Base-by-base conservation (phyloP, 2,113 vertebrate genomes). In the Arothron firmamentum region DNA sequence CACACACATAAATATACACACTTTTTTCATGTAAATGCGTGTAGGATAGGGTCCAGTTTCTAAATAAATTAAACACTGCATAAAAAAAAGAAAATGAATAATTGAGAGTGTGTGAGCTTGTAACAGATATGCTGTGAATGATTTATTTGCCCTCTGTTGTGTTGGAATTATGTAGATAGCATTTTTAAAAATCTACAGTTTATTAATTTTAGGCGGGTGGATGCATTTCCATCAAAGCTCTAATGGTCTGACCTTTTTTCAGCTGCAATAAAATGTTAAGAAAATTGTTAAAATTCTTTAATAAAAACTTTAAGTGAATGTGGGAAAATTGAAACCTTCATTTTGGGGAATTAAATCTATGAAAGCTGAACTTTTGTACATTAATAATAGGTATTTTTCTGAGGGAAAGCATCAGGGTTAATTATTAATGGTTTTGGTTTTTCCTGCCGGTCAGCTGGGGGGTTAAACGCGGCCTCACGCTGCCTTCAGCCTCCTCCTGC, bases 131-230 rank as follows among this genome's bases (percentile, higher is more conserved):
- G 62, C 71, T 74, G 64, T 85, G 61, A 83, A 82, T 78, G 63
- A 87, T 86, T 88, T 66, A 87, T 78, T 47, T 74, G 72, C 67
- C 25, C 75, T 48, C 69, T 77, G 55, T 43, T 25, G 42, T n/a
- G 52, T 52, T 41, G 72, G 18, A 59, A 52, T 63, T 5, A 7
- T 28, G 25, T 28, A 28, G 25, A 28, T 28, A 28, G 6, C 25
- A 7, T 28, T 28, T 38, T 38, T 12, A 38, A 12, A 38, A 12
- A 38, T 38, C 1, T 38, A 11, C 8, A 38, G 8, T 38, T 38
- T 38, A 12, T 38, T 11, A 3, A 38, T 12, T 11, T 28, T 2
- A 28, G 52, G 10, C 16, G 51, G 51, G 65, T 34, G n/a, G 7
- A 18, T 45, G 43, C 2, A 17, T 45, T 45, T 45, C 1, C 17